phyloP scores from a whole-genome alignment of 1,140 invertebrate species.

The Armadillidium nasatum region DNA sequence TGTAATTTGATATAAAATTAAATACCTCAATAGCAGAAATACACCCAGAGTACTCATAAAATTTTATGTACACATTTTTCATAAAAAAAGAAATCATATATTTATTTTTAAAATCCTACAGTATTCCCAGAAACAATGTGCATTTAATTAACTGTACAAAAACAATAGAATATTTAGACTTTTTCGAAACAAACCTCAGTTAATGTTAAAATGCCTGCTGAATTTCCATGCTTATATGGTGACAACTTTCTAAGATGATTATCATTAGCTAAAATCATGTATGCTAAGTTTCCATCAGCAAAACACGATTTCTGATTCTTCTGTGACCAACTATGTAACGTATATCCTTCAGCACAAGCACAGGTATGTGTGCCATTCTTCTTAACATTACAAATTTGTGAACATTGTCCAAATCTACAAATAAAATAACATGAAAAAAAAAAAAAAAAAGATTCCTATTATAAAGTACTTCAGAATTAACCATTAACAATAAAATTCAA shows the following conservation, averaged over 20 bases:
- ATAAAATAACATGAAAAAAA: slow-evolving; percentile 36
- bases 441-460: neutral
- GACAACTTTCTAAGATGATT: slow-evolving; percentile 60
- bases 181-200: slow-evolving; percentile 18
- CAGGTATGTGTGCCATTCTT: slow-evolving; percentile 59
- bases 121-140: too few relatives aligned
- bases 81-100: too few relatives aligned
- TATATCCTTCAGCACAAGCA: slow-evolving; percentile 62
- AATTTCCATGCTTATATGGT: slow-evolving; percentile 58
- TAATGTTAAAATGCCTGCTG: slow-evolving; percentile 39
- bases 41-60: too few relatives aligned
- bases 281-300: slow-evolving; percentile 54
- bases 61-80: too few relatives aligned
- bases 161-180: too few relatives aligned
- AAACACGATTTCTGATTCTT: slow-evolving; percentile 48
- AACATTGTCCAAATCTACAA: slow-evolving; percentile 66
- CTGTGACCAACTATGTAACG: slow-evolving; percentile 44
- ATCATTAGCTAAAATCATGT: slow-evolving; percentile 61
- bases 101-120: too few relatives aligned
- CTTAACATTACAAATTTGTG: slow-evolving; percentile 67
- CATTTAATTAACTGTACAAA: too few relatives aligned
- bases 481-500: too few relatives aligned
- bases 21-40: too few relatives aligned
- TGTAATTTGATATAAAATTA: too few relatives aligned
- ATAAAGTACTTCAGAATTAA: neutral